These are phyloP conservation scores for Perizoma flavofasciatum DNA, from an alignment of 2,888 invertebrate genomes.

Conservation along the genomic window DNA sequence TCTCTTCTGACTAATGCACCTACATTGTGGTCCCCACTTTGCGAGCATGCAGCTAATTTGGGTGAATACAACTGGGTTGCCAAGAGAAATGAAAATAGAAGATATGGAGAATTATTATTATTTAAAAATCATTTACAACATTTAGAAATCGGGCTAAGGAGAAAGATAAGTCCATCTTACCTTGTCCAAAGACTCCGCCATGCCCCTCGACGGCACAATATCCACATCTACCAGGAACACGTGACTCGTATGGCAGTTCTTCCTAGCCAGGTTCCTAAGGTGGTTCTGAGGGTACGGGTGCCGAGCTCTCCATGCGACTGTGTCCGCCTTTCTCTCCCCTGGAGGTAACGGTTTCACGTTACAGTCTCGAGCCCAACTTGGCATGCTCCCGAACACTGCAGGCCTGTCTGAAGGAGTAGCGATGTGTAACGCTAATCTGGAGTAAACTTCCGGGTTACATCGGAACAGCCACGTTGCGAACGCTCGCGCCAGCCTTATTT, in stretches of 20 bases:
- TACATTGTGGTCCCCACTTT: too few species aligned
- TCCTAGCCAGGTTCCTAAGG: conserved; percentile 92
- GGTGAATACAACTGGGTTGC: too few species aligned
- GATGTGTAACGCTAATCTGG: conserved; percentile 90
- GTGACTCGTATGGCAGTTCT: conserved; percentile 91
- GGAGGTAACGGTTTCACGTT: conserved; percentile 87
- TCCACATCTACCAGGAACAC: conserved; percentile 95
- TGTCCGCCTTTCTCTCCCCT: conserved; percentile 84
- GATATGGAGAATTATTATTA: too few species aligned
- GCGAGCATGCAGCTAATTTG: too few species aligned
- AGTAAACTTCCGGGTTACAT: conserved; percentile 89
- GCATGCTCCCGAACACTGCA: conserved; percentile 86
- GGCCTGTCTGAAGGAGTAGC: conserved; percentile 86
- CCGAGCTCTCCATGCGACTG: conserved; percentile 88
- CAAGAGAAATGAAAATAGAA: too few species aligned
- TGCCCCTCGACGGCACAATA: conserved; percentile 90
- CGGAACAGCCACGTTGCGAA: conserved; percentile 90
- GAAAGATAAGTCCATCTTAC: conserved; percentile 8
- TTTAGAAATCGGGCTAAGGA: too few species aligned
- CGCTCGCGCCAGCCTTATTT: conserved; percentile 88
- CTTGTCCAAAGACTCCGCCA: conserved; percentile 87
- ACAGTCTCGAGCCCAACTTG: conserved; percentile 85
- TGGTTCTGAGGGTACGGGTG: conserved; percentile 96
- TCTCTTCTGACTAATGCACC: too few species aligned
- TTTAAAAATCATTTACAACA: too few species aligned